Conservation (phyloP, 2,888 invertebrate genomes). For the Ennomos quercinarius region DNA sequence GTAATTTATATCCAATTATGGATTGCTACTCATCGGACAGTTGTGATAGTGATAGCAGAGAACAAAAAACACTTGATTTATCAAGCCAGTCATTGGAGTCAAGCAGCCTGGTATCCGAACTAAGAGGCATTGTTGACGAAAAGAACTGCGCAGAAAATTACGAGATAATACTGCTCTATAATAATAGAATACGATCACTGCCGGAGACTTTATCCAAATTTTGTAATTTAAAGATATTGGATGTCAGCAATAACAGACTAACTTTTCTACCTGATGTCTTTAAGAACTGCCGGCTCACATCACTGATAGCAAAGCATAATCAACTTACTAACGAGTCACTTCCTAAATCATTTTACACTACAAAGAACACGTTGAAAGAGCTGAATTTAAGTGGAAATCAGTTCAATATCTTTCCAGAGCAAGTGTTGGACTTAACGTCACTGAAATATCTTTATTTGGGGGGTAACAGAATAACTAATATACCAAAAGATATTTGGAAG, state of each 20-base stretch:
- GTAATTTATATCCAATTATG: constrained; percentile 74
- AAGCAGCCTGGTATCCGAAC: constrained; percentile 83
- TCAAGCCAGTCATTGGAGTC: constrained; percentile 84
- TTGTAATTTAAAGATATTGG: constrained; percentile 91
- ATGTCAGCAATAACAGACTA: constrained; percentile 95
- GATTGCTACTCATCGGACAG: constrained; percentile 94
- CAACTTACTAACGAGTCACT: constrained; percentile 92
- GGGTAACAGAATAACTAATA: constrained; percentile 92
- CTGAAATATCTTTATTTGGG: constrained; percentile 96
- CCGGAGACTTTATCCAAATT: constrained; percentile 88
- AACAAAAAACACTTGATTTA: constrained; percentile 89
- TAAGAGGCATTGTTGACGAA: constrained; percentile 86
- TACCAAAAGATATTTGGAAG: constrained; percentile 92
- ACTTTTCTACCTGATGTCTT: constrained; percentile 92
- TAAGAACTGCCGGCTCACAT: constrained; percentile 89
- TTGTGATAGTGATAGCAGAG: constrained; percentile 91
- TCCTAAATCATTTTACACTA: constrained; percentile 92
- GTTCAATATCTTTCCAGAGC: constrained; percentile 93
- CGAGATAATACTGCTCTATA: constrained; percentile 93
- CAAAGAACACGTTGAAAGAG: constrained; percentile 89
- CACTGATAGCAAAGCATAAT: constrained; percentile 96
- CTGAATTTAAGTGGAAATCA: constrained; percentile 98
- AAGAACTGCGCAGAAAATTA: constrained; percentile 85
- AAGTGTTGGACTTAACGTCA: constrained; percentile 91
- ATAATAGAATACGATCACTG: constrained; percentile 91